These are phyloP conservation scores for Lamproptera curius DNA, from an alignment of 2,888 invertebrate genomes.

Conservation along the genomic window DNA sequence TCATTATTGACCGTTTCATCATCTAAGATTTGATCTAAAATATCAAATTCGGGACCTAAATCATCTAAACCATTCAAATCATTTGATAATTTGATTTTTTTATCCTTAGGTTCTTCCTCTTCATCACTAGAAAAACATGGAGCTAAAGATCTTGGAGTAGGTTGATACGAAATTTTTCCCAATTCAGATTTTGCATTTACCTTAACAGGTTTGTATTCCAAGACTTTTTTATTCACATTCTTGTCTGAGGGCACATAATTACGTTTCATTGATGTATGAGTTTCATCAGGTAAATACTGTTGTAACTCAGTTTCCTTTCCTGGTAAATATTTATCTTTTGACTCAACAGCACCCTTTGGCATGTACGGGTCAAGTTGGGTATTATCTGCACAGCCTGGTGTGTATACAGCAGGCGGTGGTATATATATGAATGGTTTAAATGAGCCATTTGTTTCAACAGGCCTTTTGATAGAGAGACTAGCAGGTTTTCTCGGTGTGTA, in stretches of 20 bases:
- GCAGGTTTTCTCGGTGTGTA: conserved; percentile 71
- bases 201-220: conserved; percentile 67
- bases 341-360: conserved; percentile 56
- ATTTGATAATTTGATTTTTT: conserved; percentile 56
- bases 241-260: conserved; percentile 70
- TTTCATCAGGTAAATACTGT: conserved; percentile 57
- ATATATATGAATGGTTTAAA: conserved; percentile 62
- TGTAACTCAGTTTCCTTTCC: conserved; percentile 56
- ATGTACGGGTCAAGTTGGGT: conserved; percentile 57
- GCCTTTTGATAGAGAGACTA: conserved; percentile 52
- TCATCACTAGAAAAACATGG: conserved; percentile 75
- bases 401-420: conserved; percentile 56
- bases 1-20: conserved; percentile 51
- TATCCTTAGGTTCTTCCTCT: conserved; percentile 59
- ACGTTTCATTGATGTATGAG: conserved; percentile 40
- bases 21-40: conserved; percentile 70
- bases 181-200: conserved; percentile 45
- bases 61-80: conserved; percentile 69
- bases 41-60: conserved; percentile 71
- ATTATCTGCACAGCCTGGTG: conserved; percentile 56
- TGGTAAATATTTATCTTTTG: conserved; percentile 61
- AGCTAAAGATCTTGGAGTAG: conserved; percentile 62
- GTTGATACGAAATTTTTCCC: conserved; percentile 59
- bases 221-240: conserved; percentile 52
- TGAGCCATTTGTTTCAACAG: conserved; percentile 53